Base-by-base conservation (phyloP, 2,797 vertebrate genomes). In the Fundulus diaphanus region DNA sequence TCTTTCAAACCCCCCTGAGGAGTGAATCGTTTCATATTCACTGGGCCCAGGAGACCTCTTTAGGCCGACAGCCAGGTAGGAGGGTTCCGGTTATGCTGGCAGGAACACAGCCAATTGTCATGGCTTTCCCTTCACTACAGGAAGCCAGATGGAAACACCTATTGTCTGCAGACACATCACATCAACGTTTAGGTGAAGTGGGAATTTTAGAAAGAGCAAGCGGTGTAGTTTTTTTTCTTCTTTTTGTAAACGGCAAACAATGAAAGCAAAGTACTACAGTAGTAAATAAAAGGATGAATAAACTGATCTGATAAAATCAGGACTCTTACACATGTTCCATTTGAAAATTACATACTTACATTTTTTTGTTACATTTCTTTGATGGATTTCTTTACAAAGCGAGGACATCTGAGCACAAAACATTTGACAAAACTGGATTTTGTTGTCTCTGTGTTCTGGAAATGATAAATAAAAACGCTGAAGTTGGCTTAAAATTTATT, bases 131-230 rank as follows among this genome's bases (percentile, higher is more conserved):
- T 90, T 91, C 87, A 92, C 90, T 91, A 92, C 92, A 89, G 87
- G 89, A 92, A 93, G 86, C 73, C 73, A 68, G 73, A 80, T 78
- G 90, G 87, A 93, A 93, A 84, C 81, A 59, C 57, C 89, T 80
- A 94, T 92, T 94, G 92, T 93, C 85, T 88, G 76, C 70, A 79
- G 71, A 89, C 79, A 90, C 88, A 92, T 92, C 90, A 86, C 73
- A 86, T 27, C 15, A 68, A 88, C 67, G 81, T 78, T 78, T 78
- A 77, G 86, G 77, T 78, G 80, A 51, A 81, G 61, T 86, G 72
- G 74, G 68, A 49, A 52, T 63, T 82, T 84, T 61, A 82, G 73
- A 89, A 88, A 90, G 84, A 89, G 90, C 76, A 89, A 90, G 82
- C 84, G 86, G 63, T 88, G 80, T 9, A 44, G 51, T 87, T 80